Percentiles rank a stretch among this genome's conserved stretches.
Conservation (phyloP, 2,888 invertebrate species). For the Torymus texanus region DNA sequence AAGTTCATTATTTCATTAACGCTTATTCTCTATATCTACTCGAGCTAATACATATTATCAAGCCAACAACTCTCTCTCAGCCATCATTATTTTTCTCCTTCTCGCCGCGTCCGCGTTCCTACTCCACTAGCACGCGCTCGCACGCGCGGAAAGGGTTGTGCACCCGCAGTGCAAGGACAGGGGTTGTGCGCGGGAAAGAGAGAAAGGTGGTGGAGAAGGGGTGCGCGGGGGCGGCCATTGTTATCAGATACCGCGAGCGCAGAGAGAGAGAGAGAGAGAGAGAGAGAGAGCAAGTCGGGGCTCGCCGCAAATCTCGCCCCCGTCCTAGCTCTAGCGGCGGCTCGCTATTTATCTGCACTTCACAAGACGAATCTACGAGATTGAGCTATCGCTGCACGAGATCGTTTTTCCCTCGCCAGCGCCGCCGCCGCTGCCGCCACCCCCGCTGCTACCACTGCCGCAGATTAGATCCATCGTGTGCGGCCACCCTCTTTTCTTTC, state of each 20-base stretch:
- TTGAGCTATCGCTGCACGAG: conserved; percentile 61
- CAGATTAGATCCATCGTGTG: conserved; percentile 42
- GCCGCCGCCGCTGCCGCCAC: conserved; percentile 16
- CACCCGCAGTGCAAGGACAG: not conserved
- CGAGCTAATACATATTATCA: no score
- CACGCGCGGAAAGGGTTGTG: conserved; percentile 31
- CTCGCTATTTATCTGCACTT: conserved; percentile 65
- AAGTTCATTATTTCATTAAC: no score
- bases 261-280: no score
- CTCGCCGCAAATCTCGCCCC: conserved; percentile 67
- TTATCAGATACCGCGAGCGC: conserved; percentile 55
- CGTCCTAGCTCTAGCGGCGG: conserved; percentile 62
- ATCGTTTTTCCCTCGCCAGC: conserved; percentile 60
- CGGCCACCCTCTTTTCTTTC: conserved; percentile 1
- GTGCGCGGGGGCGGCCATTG: not conserved
- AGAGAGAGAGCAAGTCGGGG: conserved; percentile 39
- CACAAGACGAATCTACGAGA: conserved; percentile 65
- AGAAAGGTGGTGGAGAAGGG: not conserved
- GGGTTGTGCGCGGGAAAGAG: not conserved
- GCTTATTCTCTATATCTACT: no score
- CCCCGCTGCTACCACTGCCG: not conserved
- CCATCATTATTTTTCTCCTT: conserved; percentile 4
- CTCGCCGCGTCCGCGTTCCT: not conserved
- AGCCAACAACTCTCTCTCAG: no score
- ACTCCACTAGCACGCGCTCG: not conserved